phyloP scores from a whole-genome alignment of 2,113 vertebrate species.

The Panthera uncia region DNA sequence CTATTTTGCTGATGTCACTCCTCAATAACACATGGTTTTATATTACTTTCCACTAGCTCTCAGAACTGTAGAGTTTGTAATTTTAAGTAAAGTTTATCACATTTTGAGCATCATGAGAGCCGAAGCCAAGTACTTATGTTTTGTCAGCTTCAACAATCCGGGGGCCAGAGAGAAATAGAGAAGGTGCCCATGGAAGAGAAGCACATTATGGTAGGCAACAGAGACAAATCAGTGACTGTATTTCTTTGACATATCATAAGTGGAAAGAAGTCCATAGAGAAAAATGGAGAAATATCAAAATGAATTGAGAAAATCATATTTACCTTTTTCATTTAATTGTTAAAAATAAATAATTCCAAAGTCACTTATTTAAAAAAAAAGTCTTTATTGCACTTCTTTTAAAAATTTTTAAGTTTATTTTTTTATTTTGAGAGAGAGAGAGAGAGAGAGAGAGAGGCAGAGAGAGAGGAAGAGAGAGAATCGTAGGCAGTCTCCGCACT shows the following conservation, averaged over 20 bases:
- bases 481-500: too few relatives aligned
- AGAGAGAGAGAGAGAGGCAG: too few relatives aligned
- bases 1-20: not conserved
- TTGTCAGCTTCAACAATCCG: constrained; percentile 57
- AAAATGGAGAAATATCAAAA: not conserved
- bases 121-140: constrained; percentile 25
- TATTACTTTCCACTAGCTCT: not conserved
- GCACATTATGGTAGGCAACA: not conserved
- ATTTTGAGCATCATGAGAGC: constrained; percentile 45
- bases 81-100: constrained; percentile 65
- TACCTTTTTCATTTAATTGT: not conserved
- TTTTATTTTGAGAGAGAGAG: too few relatives aligned
- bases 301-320: not conserved
- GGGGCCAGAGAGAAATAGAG: not conserved
- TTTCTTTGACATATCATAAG: constrained; percentile 17
- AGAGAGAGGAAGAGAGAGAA: too few relatives aligned
- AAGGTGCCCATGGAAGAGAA: not conserved
- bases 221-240: constrained; percentile 16
- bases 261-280: not conserved
- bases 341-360: not conserved
- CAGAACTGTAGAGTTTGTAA: constrained; percentile 19
- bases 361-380: not conserved
- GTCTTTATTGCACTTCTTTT: not conserved
- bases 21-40: not conserved
- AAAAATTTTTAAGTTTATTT: too few relatives aligned